A percentile compares a stretch with the other conserved stretches of the same genome.
phyloP scores from a whole-genome alignment of 2,113 vertebrate genomes.

The Bagarius yarrelli region DNA sequence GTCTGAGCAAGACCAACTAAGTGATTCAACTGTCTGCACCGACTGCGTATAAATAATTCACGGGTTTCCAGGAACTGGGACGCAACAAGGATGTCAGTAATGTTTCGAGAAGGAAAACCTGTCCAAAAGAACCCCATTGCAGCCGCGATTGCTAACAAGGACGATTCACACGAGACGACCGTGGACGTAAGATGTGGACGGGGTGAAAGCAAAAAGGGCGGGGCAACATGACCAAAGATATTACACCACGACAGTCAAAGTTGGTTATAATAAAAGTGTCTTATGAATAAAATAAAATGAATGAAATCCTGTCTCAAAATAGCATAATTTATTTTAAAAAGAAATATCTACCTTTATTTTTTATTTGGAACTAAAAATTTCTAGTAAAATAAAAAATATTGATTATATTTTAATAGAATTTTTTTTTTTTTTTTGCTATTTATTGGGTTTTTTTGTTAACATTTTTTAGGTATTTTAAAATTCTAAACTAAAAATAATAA shows the following conservation, averaged over 20 bases:
- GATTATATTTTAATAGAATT: too few relatives aligned
- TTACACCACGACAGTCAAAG: background rate
- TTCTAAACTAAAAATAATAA: too few relatives aligned
- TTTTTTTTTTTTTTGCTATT: too few relatives aligned
- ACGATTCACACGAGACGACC: background rate
- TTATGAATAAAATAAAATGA: too few relatives aligned
- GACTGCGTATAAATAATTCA: slow-evolving; percentile 27
- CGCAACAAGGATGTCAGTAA: slow-evolving; percentile 3
- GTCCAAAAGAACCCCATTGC: background rate
- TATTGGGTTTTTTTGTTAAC: too few relatives aligned
- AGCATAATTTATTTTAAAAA: background rate
- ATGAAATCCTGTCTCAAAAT: too few relatives aligned
- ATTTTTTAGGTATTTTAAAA: too few relatives aligned
- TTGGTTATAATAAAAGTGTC: too few relatives aligned
- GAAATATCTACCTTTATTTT: too few relatives aligned
- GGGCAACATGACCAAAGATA: background rate
- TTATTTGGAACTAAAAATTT: too few relatives aligned
- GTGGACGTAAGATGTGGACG: background rate
- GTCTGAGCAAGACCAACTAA: background rate
- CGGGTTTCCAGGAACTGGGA: slow-evolving; percentile 18
- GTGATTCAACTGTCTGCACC: slow-evolving; percentile 28
- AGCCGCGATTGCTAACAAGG: background rate
- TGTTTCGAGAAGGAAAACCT: slow-evolving; percentile 2
- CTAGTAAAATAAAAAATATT: too few relatives aligned
- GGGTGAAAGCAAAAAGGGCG: background rate